Base-by-base conservation (phyloP, 2,797 vertebrate genomes). In the Anguilla obscura region DNA sequence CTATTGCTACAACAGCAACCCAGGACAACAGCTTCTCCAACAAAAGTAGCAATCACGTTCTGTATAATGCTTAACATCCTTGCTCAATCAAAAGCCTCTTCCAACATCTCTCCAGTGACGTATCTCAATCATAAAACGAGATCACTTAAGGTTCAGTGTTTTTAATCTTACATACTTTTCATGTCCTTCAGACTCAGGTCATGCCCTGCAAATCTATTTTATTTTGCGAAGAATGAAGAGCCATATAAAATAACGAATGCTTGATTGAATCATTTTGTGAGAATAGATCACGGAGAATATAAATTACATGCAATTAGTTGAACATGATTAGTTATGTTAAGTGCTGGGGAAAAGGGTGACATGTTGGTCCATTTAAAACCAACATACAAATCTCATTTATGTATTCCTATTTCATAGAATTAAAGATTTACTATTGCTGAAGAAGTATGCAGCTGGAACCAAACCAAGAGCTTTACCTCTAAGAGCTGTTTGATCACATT, bases 361-460 rank as follows among this genome's bases (percentile, higher is more conserved):
- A 36, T 40, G 74, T 79, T 40, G 33, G 33, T 79, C 5, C 74
- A 79, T 79, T 36, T 79, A 79, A 79, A 82, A 82, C 21, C 85
- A 7, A 40, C 36, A 14, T 58, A 63, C 33, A 86, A 63, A 40
- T 86, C 58, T 16, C 21, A 36, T 69, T 45, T 33, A 36, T 48
- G 50, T 36, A 56, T 85, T 58, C 33, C 36, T 86, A 30, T 71
- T 86, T 86, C 33, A 8, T 69, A 50, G 12, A 71, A 30, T 71
- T 16, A 69, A 48, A 3, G 12, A 71, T n/a, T 40, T 74, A 5
- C 45, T 14, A 7, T n/a, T 80, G 74, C 50, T 16, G 66, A 74
- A 30, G 36, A 86, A 18, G 24, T 27, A 69, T 86, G 60, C 33
- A 71, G 60, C 69, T 86, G 63, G 69, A 86, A 86, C 24, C 40